These are phyloP conservation scores for Cheilosia pagana DNA, from an alignment of 2,888 invertebrate species.

Conservation along the genomic window DNA sequence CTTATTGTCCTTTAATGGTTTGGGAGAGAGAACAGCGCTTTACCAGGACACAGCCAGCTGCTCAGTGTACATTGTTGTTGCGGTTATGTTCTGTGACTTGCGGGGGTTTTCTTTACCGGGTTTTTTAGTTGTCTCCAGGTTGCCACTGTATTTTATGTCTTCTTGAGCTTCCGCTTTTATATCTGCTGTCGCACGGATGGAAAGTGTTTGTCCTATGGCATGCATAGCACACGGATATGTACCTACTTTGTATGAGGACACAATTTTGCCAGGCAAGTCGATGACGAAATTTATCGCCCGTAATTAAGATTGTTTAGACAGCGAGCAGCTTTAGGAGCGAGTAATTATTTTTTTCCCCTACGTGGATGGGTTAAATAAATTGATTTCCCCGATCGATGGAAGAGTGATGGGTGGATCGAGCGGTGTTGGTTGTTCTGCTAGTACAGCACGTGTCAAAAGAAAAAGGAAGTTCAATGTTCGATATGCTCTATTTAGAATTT, in stretches of 20 bases:
- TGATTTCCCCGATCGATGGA: slow-evolving; percentile 26
- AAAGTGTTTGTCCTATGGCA: slow-evolving; percentile 29
- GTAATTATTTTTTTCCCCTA: slow-evolving; percentile 45
- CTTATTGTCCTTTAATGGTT: slow-evolving; percentile 75
- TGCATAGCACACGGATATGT: not conserved
- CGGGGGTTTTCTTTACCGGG: slow-evolving; percentile 35
- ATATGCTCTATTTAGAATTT: no score
- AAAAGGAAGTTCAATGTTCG: no score
- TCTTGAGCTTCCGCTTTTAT: slow-evolving; percentile 65
- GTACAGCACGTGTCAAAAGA: no score
- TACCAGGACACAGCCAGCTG: slow-evolving; percentile 58
- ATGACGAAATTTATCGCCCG: slow-evolving; percentile 58
- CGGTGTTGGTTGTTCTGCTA: not conserved
- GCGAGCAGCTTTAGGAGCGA: not conserved
- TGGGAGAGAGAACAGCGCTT: slow-evolving; percentile 56
- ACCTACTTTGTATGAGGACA: slow-evolving; percentile 32
- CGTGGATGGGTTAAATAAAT: slow-evolving; percentile 32
- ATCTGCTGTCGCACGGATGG: slow-evolving; percentile 56
- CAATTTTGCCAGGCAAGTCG: slow-evolving; percentile 43
- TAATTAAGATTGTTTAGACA: slow-evolving; percentile 62
- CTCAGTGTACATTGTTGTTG: slow-evolving; percentile 64
- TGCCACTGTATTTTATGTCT: slow-evolving; percentile 67
- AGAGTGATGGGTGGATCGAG: not conserved
- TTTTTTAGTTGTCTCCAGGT: slow-evolving; percentile 64
- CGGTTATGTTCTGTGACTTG: slow-evolving; percentile 62